Evolutionary conservation across 2,888 invertebrate species (phyloP).

Genomic region (Deilephila elpenor): DNA sequence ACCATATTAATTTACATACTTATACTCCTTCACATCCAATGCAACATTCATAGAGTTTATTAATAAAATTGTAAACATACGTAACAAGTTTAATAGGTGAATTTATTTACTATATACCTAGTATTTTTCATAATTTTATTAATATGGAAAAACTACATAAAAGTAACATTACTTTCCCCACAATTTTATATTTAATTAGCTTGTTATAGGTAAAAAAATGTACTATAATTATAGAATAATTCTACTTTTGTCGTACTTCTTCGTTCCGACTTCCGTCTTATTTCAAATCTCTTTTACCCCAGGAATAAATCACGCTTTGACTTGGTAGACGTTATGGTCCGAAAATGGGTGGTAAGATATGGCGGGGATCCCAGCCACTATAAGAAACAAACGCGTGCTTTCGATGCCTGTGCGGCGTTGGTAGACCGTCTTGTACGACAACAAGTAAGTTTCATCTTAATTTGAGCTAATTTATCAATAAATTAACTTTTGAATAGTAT

Average conservation of each 20-base stretch:
- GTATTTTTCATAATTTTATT: too few relatives aligned
- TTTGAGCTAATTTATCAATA: neutral
- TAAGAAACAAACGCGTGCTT: conserved; percentile 73
- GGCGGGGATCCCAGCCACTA: conserved; percentile 74
- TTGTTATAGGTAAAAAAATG: too few relatives aligned
- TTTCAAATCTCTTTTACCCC: neutral
- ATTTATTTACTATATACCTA: too few relatives aligned
- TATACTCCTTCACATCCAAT: neutral
- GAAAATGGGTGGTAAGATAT: conserved; percentile 67
- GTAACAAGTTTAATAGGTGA: too few relatives aligned
- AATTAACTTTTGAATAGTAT: neutral
- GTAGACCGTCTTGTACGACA: conserved; percentile 68
- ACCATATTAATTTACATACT: neutral
- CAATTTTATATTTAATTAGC: too few relatives aligned
- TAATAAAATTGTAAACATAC: too few relatives aligned
- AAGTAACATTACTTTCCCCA: too few relatives aligned
- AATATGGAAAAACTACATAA: too few relatives aligned
- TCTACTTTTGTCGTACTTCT: too few relatives aligned
- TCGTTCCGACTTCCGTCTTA: too few relatives aligned
- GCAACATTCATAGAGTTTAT: neutral
- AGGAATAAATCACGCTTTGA: conserved; percentile 64
- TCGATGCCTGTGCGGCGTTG: conserved; percentile 70
- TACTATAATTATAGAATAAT: too few relatives aligned
- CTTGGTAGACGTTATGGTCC: conserved; percentile 65
- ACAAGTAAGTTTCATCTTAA: conserved; percentile 53